Percentiles rank a stretch among this genome's conserved stretches.
These are phyloP conservation scores for Sorex araneus DNA, from an alignment of 2,113 vertebrate species.

Conservation along the genomic window DNA sequence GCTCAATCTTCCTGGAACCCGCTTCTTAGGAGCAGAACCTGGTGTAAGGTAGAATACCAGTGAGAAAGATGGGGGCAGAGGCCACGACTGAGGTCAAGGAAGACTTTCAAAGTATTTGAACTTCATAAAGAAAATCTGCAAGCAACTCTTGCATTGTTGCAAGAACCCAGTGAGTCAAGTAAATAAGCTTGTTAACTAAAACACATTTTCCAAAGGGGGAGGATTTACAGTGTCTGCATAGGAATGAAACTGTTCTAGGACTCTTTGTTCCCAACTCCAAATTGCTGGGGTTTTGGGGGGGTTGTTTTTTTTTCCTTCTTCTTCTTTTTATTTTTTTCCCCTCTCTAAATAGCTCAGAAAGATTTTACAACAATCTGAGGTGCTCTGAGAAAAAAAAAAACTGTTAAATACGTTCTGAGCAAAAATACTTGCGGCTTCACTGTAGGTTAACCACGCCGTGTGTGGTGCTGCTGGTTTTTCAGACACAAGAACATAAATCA, in stretches of 20 bases:
- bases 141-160: background rate
- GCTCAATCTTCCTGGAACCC: rapidly evolving
- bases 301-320: background rate
- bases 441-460: conserved; percentile 20
- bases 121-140: background rate
- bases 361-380: conserved; percentile 49
- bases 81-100: background rate
- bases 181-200: conserved; percentile 66
- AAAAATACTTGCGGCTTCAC: conserved; percentile 40
- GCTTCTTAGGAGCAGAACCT: background rate
- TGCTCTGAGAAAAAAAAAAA: conserved; percentile 11
- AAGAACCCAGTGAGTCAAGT: conserved; percentile 41
- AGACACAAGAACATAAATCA: conserved; percentile 1
- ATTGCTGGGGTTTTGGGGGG: conserved; percentile 10
- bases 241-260: conserved; percentile 72
- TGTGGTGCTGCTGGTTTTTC: background rate
- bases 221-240: conserved; percentile 63
- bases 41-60: no score
- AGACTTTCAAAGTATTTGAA: background rate
- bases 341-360: conserved; percentile 41
- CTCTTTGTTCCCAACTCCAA: conserved; percentile 71
- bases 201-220: conserved; percentile 67
- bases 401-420: conserved; percentile 35
- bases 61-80: background rate
- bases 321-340: background rate